Evolutionary conservation across 1,140 invertebrate genomes (phyloP), one percentile per base, ranked within the genome.

Genomic region (Daktulosphaira vitifoliae): DNA sequence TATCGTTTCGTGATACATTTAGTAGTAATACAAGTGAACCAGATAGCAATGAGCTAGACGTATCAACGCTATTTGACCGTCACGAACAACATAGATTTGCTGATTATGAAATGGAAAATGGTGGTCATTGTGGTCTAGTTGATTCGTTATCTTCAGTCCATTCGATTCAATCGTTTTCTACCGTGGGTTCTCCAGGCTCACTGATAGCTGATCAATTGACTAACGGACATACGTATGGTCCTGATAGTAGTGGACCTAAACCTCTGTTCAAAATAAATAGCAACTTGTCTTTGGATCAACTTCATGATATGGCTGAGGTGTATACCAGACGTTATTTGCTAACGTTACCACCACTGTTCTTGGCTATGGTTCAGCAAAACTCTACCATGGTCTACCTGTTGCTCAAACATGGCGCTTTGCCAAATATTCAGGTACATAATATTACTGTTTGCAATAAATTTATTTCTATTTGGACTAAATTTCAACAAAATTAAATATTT

Each of bases 391-490:
- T 80, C 2, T 75, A 77, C n/a, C 70, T 81, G 2, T 74, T 83
- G 7, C 74, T 82, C 15, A 78, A 79, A 65, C 78, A 78, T 68
- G 81, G 81, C 9, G 81, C 81, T 1, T 69, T 73, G 16, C 74
- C 78, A 15, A 78, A 77, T 62, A 71, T 76, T 38, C 74, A 77
- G 66, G 81, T 76, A 66, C 72, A 72, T 67, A 1, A 6, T 26
- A 2, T 42, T n/a, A 39, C 13, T 16, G 26, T 3, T 33, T 16
- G 11, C n/a, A n/a, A n/a, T n/a, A n/a, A n/a, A n/a, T n/a, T n/a
- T n/a, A n/a, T n/a, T n/a, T n/a, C n/a, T n/a, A n/a, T n/a, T n/a
- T n/a, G n/a, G n/a, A n/a, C n/a, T n/a, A n/a, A n/a, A n/a, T n/a
- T n/a, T n/a, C n/a, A n/a, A n/a, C n/a, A n/a, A n/a, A n/a, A n/a